A percentile compares a stretch with the other conserved stretches of the same genome.
These are phyloP conservation scores for Pterobdella sp. DNA, from an alignment of 2,888 invertebrate species.

Conservation along the genomic window DNA sequence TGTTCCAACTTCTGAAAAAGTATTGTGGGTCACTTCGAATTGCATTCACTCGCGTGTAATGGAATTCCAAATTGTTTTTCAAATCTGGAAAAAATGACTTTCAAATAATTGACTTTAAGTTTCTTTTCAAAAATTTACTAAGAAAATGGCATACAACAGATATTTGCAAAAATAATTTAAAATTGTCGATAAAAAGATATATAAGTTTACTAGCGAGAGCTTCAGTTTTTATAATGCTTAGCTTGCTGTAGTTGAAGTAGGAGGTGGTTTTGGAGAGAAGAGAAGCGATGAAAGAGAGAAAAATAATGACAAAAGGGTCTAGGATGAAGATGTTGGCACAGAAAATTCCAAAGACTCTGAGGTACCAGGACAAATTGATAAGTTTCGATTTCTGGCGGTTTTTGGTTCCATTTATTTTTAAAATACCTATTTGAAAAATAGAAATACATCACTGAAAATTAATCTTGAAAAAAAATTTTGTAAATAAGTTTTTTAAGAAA, in stretches of 20 bases:
- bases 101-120: background rate
- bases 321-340: slow-evolving; percentile 23
- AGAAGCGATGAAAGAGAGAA: slow-evolving; percentile 15
- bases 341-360: slow-evolving; percentile 10
- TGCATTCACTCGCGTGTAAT: background rate
- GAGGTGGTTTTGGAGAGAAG: slow-evolving; percentile 1
- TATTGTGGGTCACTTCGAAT: background rate
- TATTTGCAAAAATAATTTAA: background rate
- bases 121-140: background rate
- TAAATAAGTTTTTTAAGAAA: background rate
- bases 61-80: background rate
- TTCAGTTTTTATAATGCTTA: slow-evolving; percentile 7
- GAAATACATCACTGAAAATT: background rate
- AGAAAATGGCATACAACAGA: background rate
- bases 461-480: background rate
- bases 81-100: background rate
- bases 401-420: background rate
- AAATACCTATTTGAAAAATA: background rate
- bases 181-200: background rate
- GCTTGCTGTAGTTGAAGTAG: background rate
- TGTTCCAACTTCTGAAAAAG: background rate
- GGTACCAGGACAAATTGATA: slow-evolving; percentile 9
- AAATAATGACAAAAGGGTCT: slow-evolving; percentile 15
- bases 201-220: background rate
- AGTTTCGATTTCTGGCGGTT: background rate